Percentiles rank a stretch among this genome's conserved stretches.
phyloP scores from a whole-genome alignment of 2,888 invertebrate species.

The Mesochorus sp. region DNA sequence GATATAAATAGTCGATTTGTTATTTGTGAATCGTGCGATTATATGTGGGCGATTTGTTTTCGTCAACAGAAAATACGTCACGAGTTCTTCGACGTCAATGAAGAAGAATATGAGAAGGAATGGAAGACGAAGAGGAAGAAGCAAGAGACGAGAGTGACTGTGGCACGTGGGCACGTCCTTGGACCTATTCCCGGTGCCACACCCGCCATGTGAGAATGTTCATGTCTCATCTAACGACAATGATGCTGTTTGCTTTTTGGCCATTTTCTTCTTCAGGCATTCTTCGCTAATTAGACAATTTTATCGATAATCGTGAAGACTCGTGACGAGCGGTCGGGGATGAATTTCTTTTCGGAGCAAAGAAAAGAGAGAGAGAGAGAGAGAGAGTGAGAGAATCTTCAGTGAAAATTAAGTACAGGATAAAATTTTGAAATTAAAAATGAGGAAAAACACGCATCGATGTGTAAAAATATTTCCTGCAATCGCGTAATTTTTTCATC shows the following conservation, averaged over 20 bases:
- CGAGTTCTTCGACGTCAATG: conserved; percentile 44
- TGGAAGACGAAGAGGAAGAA: background rate
- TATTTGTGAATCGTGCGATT: conserved; percentile 3
- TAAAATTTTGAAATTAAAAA: background rate
- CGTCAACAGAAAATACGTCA: conserved; percentile 33
- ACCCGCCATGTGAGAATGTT: conserved; percentile 40
- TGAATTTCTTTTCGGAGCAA: conserved; percentile 42
- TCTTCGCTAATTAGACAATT: too few species aligned
- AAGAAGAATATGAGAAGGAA: conserved; percentile 4
- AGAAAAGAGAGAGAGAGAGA: conserved; percentile 20
- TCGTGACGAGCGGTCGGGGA: too few species aligned
- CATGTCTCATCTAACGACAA: conserved; percentile 9
- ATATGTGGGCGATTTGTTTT: conserved; percentile 2
- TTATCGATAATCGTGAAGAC: too few species aligned
- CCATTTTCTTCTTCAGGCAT: too few species aligned
- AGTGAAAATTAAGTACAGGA: background rate
- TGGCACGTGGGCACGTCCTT: conserved; percentile 49
- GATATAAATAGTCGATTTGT: conserved; percentile 22
- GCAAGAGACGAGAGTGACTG: background rate
- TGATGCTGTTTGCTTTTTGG: conserved; percentile 17
- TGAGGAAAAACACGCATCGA: background rate
- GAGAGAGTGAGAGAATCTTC: background rate
- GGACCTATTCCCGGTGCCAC: conserved; percentile 60
- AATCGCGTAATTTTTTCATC: background rate
- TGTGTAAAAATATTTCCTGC: background rate